Conservation (phyloP, 2,113 vertebrate genomes). For the Microtus ochrogaster region DNA sequence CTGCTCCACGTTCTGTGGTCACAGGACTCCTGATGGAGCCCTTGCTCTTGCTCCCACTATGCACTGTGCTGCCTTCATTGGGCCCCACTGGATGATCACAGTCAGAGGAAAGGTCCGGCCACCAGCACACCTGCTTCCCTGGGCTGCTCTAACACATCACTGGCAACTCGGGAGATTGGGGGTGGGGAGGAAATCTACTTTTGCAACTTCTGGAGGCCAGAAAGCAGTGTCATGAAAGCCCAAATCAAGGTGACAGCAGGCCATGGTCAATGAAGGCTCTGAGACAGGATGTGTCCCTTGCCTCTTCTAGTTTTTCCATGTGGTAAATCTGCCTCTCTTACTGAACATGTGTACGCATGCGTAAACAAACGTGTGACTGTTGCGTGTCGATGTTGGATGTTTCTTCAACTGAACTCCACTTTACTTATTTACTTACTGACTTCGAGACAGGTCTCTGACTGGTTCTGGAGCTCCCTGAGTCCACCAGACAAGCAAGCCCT, state of each 20-base stretch:
- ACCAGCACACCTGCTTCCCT: not conserved
- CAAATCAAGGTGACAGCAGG: not conserved
- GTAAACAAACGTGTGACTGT: not conserved
- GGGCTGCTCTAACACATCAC: not conserved
- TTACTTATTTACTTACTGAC: not conserved
- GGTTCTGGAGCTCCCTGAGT: not conserved
- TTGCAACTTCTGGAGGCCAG: not conserved
- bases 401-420: no score
- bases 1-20: rapidly evolving
- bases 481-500: not conserved
- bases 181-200: not conserved
- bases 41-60: not conserved
- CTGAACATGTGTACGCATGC: not conserved
- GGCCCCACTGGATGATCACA: not conserved
- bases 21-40: no score
- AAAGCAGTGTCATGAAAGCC: not conserved
- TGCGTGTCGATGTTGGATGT: no score
- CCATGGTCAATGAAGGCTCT: not conserved
- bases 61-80: not conserved
- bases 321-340: not conserved
- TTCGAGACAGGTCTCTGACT: not conserved
- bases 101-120: not conserved
- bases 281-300: not conserved
- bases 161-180: not conserved
- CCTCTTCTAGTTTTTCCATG: not conserved